Conservation (phyloP, 1,140 invertebrate species). For the Drusus annulatus region DNA sequence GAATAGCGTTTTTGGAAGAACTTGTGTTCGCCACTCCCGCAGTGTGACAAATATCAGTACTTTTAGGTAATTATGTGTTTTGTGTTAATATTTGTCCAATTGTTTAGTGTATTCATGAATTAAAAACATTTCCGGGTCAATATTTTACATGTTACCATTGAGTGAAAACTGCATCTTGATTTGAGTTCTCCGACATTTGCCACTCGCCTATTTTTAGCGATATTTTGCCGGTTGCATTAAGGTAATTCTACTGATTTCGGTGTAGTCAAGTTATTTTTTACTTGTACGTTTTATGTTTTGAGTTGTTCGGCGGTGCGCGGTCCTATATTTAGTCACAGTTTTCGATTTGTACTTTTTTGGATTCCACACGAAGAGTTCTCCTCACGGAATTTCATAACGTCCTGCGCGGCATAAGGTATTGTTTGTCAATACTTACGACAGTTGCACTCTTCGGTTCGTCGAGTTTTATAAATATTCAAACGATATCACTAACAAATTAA, state of each 20-base stretch:
- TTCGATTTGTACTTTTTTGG: constrained; percentile 37
- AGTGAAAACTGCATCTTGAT: constrained; percentile 20
- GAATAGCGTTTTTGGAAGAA: constrained; percentile 51
- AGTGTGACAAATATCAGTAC: constrained; percentile 47
- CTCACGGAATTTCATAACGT: constrained; percentile 17
- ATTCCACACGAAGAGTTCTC: constrained; percentile 21
- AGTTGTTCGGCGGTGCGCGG: constrained; percentile 18
- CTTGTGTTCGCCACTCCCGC: constrained; percentile 51
- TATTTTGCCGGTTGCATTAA: constrained; percentile 50
- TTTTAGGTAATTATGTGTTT: constrained; percentile 41
- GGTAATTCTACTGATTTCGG: constrained; percentile 38
- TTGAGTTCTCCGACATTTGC: constrained; percentile 37
- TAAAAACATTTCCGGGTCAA: background rate
- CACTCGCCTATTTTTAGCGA: constrained; percentile 51
- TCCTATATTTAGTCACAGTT: constrained; percentile 41
- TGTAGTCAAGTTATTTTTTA: constrained; percentile 27
- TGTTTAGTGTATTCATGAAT: background rate
- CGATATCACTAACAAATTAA: background rate
- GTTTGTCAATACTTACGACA: constrained; percentile 13
- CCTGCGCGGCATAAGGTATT: constrained; percentile 9
- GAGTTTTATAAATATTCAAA: background rate
- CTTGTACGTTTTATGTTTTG: constrained; percentile 35
- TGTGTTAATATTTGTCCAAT: constrained; percentile 34
- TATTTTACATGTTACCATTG: background rate
- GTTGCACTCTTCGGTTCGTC: background rate